Conservation (phyloP, 1,140 invertebrate species). For the Drosophila saltans region DNA sequence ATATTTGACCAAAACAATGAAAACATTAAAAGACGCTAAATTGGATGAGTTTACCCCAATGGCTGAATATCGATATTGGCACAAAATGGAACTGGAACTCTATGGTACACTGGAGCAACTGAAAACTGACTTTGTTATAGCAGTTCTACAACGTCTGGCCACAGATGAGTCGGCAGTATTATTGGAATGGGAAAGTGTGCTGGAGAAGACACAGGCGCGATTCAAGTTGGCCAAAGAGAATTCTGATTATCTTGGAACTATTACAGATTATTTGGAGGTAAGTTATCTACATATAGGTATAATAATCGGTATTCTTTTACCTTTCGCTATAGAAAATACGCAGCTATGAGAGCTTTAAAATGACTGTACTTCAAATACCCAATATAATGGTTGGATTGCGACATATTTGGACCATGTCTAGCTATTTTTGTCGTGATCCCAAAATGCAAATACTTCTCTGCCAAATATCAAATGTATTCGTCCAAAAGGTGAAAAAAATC, state of each 20-base stretch:
- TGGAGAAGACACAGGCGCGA: constrained; percentile 87
- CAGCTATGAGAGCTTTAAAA: constrained; percentile 88
- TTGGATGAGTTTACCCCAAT: constrained; percentile 89
- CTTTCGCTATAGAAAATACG: constrained; percentile 86
- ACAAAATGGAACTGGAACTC: constrained; percentile 89
- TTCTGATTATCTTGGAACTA: constrained; percentile 91
- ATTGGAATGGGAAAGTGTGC: constrained; percentile 84
- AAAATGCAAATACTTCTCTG: constrained; percentile 91
- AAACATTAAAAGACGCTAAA: constrained; percentile 83
- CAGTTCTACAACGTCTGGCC: constrained; percentile 84
- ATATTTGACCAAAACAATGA: constrained; percentile 86
- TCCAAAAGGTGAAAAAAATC: constrained; percentile 88
- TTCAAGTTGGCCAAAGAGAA: constrained; percentile 93
- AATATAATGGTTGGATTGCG: constrained; percentile 91
- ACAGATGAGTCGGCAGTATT: constrained; percentile 25
- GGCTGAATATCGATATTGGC: constrained; percentile 93
- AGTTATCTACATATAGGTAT: constrained; percentile 28
- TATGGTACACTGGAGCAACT: constrained; percentile 92
- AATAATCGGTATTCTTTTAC: background rate
- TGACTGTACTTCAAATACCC: constrained; percentile 89
- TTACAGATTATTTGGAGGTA: constrained; percentile 92
- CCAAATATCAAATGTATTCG: constrained; percentile 91
- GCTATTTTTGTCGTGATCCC: constrained; percentile 89
- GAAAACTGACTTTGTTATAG: constrained; percentile 87
- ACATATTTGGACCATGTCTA: constrained; percentile 92